Base-by-base conservation (phyloP, 2,797 vertebrate genomes). In the Fistularia commersonii region DNA sequence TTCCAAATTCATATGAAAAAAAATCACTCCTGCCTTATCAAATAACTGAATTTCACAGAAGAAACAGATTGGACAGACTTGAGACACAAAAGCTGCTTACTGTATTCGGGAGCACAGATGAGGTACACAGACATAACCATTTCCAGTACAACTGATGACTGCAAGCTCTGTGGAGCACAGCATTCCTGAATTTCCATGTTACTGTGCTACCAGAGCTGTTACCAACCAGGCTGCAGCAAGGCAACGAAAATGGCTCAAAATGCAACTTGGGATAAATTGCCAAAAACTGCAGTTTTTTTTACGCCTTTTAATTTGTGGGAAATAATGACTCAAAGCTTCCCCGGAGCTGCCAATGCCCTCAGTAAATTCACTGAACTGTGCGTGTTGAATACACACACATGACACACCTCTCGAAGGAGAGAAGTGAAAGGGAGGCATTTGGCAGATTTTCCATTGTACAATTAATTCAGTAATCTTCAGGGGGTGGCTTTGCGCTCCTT, bases 401-500 rank as follows among this genome's bases (percentile, higher is more conserved):
- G 66, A 66, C 61, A 58, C 71, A 59, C 54, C 9, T 50, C 64
- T 66, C 53, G 54, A 53, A 60, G 67, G 66, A 69, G 62, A 66
- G 51, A 65, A 61, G 71, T 71, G 62, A 75, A 65, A 63, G 63
- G 68, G 10, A 31, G 82, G 71, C 63, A 57, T 54, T 64, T 86
- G 84, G 75, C 71, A 73, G 69, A 74, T 59, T 56, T 79, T 69
- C 80, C 48, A n/a, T 69, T 77, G 69, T 71, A 70, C 87, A 83
- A 88, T 86, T 82, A 84, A 84, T 66, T 77, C 52, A 13, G 55
- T 68, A 59, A 71, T 75, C 80, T 76, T 82, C 65, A 83, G 57
- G 84, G 77, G 69, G 38, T 61, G 45, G 52, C 69, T 51, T 44
- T 51, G 54, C 37, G 35, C 56, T 58, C 62, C 58, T 56, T 61